Conservation (phyloP, 2,888 invertebrate species). For the Osedax frankpressi region DNA sequence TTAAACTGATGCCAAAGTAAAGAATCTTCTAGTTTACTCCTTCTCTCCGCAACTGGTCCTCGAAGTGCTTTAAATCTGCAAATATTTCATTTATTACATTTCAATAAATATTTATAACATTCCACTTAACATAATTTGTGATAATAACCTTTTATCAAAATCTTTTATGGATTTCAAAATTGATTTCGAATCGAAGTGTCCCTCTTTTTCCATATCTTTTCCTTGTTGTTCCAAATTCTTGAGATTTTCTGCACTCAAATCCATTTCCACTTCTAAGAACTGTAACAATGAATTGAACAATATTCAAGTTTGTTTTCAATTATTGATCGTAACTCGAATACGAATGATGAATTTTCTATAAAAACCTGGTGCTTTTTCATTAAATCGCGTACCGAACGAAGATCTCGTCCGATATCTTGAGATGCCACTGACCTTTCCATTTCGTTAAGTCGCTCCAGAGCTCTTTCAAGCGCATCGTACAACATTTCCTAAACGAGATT, state of each 20-base stretch:
- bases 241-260: slow-evolving; percentile 68
- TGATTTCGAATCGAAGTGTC: slow-evolving; percentile 81
- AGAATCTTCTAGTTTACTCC: slow-evolving; percentile 72
- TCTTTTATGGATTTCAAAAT: slow-evolving; percentile 66
- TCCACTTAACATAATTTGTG: no score
- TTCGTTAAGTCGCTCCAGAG: slow-evolving; percentile 67
- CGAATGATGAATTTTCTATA: background rate
- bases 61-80: slow-evolving; percentile 58
- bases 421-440: slow-evolving; percentile 61
- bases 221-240: slow-evolving; percentile 62
- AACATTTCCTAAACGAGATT: slow-evolving; percentile 28
- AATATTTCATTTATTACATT: no score
- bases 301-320: no score
- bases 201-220: slow-evolving; percentile 77
- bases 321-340: background rate
- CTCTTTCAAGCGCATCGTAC: slow-evolving; percentile 68
- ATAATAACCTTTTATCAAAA: slow-evolving; percentile 58
- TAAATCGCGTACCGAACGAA: slow-evolving; percentile 77
- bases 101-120: no score
- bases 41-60: slow-evolving; percentile 59
- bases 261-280: slow-evolving; percentile 71
- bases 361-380: slow-evolving; percentile 68
- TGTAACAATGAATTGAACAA: slow-evolving; percentile 33
- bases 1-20: slow-evolving; percentile 80
- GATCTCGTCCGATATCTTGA: slow-evolving; percentile 71